Evolutionary conservation across 1,140 invertebrate species (phyloP).

Genomic region (Cydia amplana): DNA sequence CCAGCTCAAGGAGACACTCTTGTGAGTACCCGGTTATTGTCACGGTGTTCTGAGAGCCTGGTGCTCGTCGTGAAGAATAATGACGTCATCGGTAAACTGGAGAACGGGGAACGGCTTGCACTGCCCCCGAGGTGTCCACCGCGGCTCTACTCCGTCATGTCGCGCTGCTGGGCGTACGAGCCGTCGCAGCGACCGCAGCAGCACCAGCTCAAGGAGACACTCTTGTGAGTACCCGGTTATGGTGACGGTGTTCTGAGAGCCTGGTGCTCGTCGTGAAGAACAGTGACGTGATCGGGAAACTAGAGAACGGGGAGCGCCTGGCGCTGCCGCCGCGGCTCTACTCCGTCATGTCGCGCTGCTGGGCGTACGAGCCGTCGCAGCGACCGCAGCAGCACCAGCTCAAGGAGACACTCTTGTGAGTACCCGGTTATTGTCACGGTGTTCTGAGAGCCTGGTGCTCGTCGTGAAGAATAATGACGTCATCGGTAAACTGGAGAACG

Average conservation of each 20-base stretch:
- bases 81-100: conserved; percentile 96
- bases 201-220: conserved; percentile 90
- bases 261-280: no score
- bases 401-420: conserved; percentile 90
- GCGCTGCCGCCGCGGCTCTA: conserved; percentile 95
- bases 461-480: conserved; percentile 98
- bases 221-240: conserved; percentile 83
- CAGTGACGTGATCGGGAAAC: no score
- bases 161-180: conserved; percentile 98
- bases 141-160: conserved; percentile 96
- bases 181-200: conserved; percentile 94
- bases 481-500: conserved; percentile 95
- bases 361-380: conserved; percentile 96
- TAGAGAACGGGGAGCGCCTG: no score
- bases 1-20: conserved; percentile 90
- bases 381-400: conserved; percentile 93
- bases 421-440: conserved; percentile 72
- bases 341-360: conserved; percentile 97
- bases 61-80: conserved; percentile 95
- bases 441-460: conserved; percentile 77
- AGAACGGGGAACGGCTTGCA: conserved; percentile 95
- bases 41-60: conserved; percentile 47
- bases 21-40: conserved; percentile 83
- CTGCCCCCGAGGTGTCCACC: conserved; percentile 95
- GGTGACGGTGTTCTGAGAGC: conserved; percentile 49